These are phyloP conservation scores for Parus major DNA, from an alignment of 2,113 vertebrate genomes.

Conservation along the genomic window DNA sequence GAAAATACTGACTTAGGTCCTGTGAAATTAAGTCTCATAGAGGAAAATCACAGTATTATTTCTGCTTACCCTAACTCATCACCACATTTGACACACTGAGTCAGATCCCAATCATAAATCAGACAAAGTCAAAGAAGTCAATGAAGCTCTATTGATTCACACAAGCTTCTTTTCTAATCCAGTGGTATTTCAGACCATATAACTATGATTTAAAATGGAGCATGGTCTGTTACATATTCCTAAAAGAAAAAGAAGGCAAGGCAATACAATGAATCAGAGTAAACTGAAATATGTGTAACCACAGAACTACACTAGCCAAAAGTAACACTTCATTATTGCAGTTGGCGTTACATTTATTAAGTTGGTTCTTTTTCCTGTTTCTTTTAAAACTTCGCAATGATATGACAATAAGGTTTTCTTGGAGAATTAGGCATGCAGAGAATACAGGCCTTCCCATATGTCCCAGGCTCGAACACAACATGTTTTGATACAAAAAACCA, in stretches of 20 bases:
- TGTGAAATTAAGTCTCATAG: not conserved
- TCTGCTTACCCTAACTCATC: not conserved
- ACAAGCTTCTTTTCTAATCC: not conserved
- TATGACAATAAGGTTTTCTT: not conserved
- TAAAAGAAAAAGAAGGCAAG: not conserved
- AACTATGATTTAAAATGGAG: not conserved
- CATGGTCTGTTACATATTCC: not conserved
- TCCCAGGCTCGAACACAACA: not conserved
- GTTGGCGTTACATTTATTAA: not conserved
- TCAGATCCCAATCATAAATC: not conserved
- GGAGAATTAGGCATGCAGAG: constrained; percentile 18
- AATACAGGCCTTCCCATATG: constrained; percentile 24
- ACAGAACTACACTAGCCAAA: constrained; percentile 8
- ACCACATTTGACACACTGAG: not conserved
- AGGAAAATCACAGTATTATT: not conserved
- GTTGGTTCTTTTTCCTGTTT: constrained; percentile 30
- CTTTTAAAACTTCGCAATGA: constrained; percentile 28
- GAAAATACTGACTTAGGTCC: not conserved
- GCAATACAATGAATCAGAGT: constrained; percentile 10
- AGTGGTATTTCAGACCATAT: not conserved
- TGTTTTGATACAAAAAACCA: constrained; percentile 20
- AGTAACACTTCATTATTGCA: constrained; percentile 52
- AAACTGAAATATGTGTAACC: constrained; percentile 9
- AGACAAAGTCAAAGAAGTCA: not conserved
- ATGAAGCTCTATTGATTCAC: not conserved